phyloP scores from a whole-genome alignment of 2,113 vertebrate genomes.

The Phodopus roborovskii region DNA sequence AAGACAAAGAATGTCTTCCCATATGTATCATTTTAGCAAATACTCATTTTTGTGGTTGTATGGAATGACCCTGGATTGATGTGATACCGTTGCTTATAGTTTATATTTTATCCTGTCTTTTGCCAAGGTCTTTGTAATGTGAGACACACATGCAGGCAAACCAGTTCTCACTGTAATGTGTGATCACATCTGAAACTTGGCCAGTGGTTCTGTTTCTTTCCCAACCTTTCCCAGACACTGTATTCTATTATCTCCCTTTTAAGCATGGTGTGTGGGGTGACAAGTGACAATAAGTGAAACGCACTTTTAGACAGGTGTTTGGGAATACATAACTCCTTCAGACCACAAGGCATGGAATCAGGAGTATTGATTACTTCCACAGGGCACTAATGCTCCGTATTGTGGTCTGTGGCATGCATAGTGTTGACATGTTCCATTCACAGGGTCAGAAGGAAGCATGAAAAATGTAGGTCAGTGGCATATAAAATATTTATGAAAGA shows the following conservation, averaged over 20 bases:
- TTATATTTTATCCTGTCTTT: background rate
- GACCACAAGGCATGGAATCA: background rate
- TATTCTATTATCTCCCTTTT: background rate
- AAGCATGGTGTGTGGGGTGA: background rate
- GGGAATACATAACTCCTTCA: too few relatives aligned
- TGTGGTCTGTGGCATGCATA: background rate
- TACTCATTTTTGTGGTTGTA: background rate
- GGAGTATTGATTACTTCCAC: background rate
- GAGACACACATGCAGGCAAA: background rate
- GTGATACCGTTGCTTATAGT: background rate
- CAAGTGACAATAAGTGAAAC: background rate
- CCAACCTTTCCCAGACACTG: background rate
- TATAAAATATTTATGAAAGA: background rate
- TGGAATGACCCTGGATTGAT: background rate
- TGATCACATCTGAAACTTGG: background rate
- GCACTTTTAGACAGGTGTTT: background rate
- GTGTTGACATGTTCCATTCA: background rate
- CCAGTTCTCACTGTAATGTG: background rate
- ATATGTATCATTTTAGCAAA: constrained; percentile 11
- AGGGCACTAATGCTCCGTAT: background rate
- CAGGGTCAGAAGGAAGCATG: background rate
- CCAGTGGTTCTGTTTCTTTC: background rate
- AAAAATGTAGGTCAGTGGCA: background rate
- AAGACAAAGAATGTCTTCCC: background rate
- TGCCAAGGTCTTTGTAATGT: background rate